A percentile compares a stretch with the other conserved stretches of the same genome.
These are phyloP conservation scores for Magallana nippona DNA, from an alignment of 2,888 invertebrate species.

Conservation along the genomic window DNA sequence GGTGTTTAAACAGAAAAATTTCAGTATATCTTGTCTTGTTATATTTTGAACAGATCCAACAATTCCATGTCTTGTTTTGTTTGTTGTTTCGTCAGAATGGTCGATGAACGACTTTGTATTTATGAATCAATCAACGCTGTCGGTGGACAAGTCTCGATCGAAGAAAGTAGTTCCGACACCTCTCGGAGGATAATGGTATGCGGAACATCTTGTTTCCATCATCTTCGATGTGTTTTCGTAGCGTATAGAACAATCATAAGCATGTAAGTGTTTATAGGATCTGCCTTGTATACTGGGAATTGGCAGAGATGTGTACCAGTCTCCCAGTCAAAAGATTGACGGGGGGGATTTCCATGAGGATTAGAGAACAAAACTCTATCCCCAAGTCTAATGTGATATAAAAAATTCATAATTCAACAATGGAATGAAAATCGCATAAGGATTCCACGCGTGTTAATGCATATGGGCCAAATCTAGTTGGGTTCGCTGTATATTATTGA, in stretches of 20 bases:
- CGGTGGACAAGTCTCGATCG: neutral
- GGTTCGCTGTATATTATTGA: slow-evolving; percentile 10
- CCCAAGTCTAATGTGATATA: neutral
- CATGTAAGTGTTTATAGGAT: slow-evolving; percentile 11
- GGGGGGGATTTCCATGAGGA: neutral
- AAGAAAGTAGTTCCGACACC: slow-evolving; percentile 28
- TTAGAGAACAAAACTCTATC: neutral
- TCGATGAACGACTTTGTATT: neutral
- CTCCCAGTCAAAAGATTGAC: neutral
- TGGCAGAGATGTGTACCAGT: slow-evolving; percentile 4
- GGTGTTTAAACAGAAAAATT: neutral
- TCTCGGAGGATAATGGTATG: slow-evolving; percentile 18
- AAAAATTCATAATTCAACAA: slow-evolving; percentile 16
- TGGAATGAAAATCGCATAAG: slow-evolving; percentile 3
- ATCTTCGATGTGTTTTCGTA: slow-evolving; percentile 7
- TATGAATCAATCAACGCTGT: neutral
- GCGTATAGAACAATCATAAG: slow-evolving; percentile 8
- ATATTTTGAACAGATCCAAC: no score
- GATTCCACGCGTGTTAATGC: slow-evolving; percentile 20
- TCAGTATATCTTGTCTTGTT: neutral
- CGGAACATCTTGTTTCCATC: slow-evolving; percentile 28
- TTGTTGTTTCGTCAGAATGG: neutral
- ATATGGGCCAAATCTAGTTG: neutral
- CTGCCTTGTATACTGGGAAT: slow-evolving; percentile 2
- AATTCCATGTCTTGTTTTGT: neutral